These are phyloP conservation scores for Andricus curvator DNA, from an alignment of 2,888 invertebrate species.

Conservation along the genomic window DNA sequence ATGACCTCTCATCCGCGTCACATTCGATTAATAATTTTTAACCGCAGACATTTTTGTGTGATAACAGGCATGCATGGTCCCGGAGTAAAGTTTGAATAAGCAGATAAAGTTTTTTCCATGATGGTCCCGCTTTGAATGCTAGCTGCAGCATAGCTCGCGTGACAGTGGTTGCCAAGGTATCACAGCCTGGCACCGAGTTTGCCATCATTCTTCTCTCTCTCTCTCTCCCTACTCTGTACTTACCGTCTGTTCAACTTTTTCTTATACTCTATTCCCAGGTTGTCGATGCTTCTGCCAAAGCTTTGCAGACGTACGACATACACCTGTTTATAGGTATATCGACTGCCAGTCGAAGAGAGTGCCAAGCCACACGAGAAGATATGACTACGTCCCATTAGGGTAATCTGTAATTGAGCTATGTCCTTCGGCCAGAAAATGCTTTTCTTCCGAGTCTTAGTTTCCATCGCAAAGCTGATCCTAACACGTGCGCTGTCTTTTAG, in stretches of 20 bases:
- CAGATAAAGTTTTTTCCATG: slow-evolving; percentile 57
- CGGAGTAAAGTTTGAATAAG: slow-evolving; percentile 47
- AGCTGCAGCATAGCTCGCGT: slow-evolving; percentile 64
- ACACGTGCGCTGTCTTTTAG: slow-evolving; percentile 14
- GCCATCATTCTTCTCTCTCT: slow-evolving; percentile 70
- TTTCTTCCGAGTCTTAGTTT: slow-evolving; percentile 30
- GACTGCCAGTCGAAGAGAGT: slow-evolving; percentile 32
- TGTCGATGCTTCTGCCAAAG: background rate
- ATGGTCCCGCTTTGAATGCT: slow-evolving; percentile 56
- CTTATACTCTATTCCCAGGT: background rate
- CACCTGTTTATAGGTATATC: background rate
- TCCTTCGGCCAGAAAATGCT: slow-evolving; percentile 30
- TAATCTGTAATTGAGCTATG: slow-evolving; percentile 35
- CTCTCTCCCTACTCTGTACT: slow-evolving; percentile 52
- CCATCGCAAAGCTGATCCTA: slow-evolving; percentile 5
- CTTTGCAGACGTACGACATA: background rate
- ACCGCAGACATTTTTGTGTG: background rate
- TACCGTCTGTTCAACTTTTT: slow-evolving; percentile 17
- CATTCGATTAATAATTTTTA: background rate
- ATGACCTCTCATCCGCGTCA: background rate
- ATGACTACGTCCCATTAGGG: slow-evolving; percentile 30
- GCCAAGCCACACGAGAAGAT: slow-evolving; percentile 37
- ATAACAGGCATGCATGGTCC: slow-evolving; percentile 31
- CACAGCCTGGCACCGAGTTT: slow-evolving; percentile 81
- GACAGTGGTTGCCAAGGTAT: slow-evolving; percentile 78